These are phyloP conservation scores for Cheilosia vulpina DNA, from an alignment of 2,888 invertebrate species.

Conservation along the genomic window DNA sequence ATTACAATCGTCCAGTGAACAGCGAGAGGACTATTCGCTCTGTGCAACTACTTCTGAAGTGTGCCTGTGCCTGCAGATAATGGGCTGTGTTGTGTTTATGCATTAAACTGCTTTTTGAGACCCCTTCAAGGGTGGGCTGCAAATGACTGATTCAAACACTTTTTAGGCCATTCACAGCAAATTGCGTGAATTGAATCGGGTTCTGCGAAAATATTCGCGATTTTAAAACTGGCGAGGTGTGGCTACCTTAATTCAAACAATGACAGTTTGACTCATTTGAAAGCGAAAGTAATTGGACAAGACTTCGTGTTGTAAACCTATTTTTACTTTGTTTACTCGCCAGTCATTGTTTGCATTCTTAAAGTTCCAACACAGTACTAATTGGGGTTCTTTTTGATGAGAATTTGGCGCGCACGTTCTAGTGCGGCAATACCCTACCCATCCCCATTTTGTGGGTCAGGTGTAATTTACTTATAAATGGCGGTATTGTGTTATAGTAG, in stretches of 20 bases:
- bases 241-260: conserved; percentile 47
- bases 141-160: background rate
- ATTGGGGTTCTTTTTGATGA: conserved; percentile 34
- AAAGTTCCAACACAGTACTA: conserved; percentile 35
- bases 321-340: conserved; percentile 57
- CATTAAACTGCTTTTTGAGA: background rate
- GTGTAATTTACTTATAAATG: conserved; percentile 36
- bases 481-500: conserved; percentile 8
- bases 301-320: conserved; percentile 48
- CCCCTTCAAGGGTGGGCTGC: background rate
- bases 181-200: conserved; percentile 46
- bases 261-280: conserved; percentile 57
- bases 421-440: conserved; percentile 29
- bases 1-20: background rate
- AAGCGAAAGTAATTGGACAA: conserved; percentile 48
- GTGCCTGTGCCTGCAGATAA: conserved; percentile 43
- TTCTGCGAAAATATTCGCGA: conserved; percentile 16
- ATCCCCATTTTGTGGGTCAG: conserved; percentile 18
- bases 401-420: conserved; percentile 30
- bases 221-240: background rate
- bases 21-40: too few species aligned
- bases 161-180: conserved; percentile 42
- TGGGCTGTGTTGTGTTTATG: conserved; percentile 17
- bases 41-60: conserved; percentile 1
- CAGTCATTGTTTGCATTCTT: conserved; percentile 59